phyloP scores from a whole-genome alignment of 2,113 vertebrate genomes.

The Lampris megalopsis region DNA sequence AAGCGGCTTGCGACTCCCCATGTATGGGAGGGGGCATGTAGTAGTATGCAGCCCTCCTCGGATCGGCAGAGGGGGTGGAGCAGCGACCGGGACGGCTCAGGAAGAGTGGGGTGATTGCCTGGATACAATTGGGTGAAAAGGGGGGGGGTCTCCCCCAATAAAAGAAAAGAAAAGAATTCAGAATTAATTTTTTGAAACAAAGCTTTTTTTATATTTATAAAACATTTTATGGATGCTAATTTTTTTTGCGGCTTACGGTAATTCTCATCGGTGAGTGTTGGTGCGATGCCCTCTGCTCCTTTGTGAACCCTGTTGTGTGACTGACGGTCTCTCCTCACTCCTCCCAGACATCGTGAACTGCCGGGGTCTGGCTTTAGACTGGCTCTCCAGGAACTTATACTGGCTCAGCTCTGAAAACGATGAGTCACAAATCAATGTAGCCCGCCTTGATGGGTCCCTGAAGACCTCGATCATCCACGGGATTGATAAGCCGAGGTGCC shows the following conservation, averaged over 20 bases:
- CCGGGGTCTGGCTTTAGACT: conserved; percentile 94
- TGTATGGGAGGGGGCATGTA: too few relatives aligned
- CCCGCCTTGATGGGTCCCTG: conserved; percentile 95
- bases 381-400: conserved; percentile 97
- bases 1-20: too few relatives aligned
- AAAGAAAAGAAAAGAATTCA: too few relatives aligned
- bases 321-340: conserved; percentile 6
- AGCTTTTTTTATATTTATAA: not conserved
- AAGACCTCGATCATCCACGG: conserved; percentile 98
- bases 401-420: conserved; percentile 99
- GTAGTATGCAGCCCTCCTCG: too few relatives aligned
- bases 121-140: too few relatives aligned
- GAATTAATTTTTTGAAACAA: not conserved
- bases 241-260: not conserved
- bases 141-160: too few relatives aligned
- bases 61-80: too few relatives aligned
- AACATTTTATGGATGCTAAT: not conserved
- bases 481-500: conserved; percentile 96
- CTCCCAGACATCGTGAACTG: conserved; percentile 93
- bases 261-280: too few relatives aligned
- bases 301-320: not conserved
- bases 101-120: too few relatives aligned
- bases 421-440: conserved; percentile 98
- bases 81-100: too few relatives aligned
- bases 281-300: not conserved